Conservation (phyloP, 2,113 vertebrate species). For the Cheilinus undulatus region DNA sequence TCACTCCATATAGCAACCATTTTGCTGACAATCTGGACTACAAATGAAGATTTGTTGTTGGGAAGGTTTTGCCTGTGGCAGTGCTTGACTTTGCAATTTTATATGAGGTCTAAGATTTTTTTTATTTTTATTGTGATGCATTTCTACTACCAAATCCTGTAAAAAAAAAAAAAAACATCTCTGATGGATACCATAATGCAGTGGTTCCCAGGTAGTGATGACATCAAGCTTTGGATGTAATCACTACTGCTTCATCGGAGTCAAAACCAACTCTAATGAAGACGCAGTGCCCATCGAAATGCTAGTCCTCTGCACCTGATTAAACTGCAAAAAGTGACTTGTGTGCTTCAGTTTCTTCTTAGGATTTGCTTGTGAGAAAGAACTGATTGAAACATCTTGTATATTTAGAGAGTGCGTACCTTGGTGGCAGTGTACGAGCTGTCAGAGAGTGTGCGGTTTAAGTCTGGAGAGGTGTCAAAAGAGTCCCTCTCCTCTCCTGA, state of each 20-base stretch:
- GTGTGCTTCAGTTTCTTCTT: too few relatives aligned
- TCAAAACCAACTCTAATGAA: too few relatives aligned
- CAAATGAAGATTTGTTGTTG: not conserved
- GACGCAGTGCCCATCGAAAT: too few relatives aligned
- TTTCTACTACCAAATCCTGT: not conserved
- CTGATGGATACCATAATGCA: too few relatives aligned
- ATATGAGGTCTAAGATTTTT: not conserved
- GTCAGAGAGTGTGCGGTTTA: conserved; percentile 58
- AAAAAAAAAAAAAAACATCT: too few relatives aligned
- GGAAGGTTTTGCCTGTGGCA: conserved; percentile 3
- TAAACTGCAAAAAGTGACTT: too few relatives aligned
- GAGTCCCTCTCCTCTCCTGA: conserved; percentile 73
- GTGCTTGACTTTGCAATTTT: not conserved
- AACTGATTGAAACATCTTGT: too few relatives aligned
- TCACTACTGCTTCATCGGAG: too few relatives aligned
- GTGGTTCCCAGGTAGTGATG: too few relatives aligned
- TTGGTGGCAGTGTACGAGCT: conserved; percentile 50
- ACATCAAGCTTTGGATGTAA: too few relatives aligned
- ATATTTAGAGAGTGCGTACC: conserved; percentile 40
- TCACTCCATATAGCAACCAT: conserved; percentile 14
- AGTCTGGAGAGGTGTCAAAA: conserved; percentile 65
- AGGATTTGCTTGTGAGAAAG: too few relatives aligned
- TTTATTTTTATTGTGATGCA: not conserved
- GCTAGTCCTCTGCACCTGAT: too few relatives aligned
- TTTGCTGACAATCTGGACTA: conserved; percentile 1